These are phyloP conservation scores for Clavelina lepadiformis DNA, from an alignment of 23 tunicate genomes.

Conservation along the genomic window DNA sequence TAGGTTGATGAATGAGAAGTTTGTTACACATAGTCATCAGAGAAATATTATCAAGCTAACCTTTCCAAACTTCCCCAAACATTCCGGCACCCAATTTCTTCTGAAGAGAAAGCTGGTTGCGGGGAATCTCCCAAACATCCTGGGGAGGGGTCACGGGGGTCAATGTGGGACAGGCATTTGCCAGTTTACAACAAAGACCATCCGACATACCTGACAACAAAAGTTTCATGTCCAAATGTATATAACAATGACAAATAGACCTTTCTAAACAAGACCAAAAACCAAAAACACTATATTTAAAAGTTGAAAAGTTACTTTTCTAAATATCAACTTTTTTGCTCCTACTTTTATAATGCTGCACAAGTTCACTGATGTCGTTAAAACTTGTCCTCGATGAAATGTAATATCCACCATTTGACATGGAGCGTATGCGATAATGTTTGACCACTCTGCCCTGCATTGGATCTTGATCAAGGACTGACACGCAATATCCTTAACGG, in stretches of 20 bases:
- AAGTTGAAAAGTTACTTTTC: neutral
- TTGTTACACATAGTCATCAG: too few relatives aligned
- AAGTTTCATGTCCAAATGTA: neutral
- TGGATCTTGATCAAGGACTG: slow-evolving; percentile 19
- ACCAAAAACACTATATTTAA: neutral
- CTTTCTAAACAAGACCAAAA: neutral
- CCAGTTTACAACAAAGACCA: slow-evolving; percentile 31
- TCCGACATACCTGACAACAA: slow-evolving; percentile 9
- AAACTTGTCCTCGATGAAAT: slow-evolving; percentile 44
- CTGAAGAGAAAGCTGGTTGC: slow-evolving; percentile 44
- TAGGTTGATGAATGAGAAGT: too few relatives aligned
- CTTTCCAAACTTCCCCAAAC: slow-evolving; percentile 94
- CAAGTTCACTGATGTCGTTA: slow-evolving; percentile 26
- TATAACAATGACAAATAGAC: neutral
- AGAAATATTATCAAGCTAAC: slow-evolving; percentile 14
- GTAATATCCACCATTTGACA: slow-evolving; percentile 64
- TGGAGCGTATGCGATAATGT: slow-evolving; percentile 52
- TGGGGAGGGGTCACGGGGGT: slow-evolving; percentile 13
- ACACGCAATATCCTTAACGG: slow-evolving; percentile 20
- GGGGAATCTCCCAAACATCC: slow-evolving; percentile 66
- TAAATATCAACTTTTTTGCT: neutral
- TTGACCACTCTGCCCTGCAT: slow-evolving; percentile 34
- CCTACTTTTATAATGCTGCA: slow-evolving; percentile 39
- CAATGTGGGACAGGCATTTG: slow-evolving; percentile 14
- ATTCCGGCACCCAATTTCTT: slow-evolving; percentile 72